A percentile compares a stretch with the other conserved stretches of the same genome.
Evolutionary conservation across 2,888 invertebrate genomes (phyloP).

Genomic region (Andrena camellia): DNA sequence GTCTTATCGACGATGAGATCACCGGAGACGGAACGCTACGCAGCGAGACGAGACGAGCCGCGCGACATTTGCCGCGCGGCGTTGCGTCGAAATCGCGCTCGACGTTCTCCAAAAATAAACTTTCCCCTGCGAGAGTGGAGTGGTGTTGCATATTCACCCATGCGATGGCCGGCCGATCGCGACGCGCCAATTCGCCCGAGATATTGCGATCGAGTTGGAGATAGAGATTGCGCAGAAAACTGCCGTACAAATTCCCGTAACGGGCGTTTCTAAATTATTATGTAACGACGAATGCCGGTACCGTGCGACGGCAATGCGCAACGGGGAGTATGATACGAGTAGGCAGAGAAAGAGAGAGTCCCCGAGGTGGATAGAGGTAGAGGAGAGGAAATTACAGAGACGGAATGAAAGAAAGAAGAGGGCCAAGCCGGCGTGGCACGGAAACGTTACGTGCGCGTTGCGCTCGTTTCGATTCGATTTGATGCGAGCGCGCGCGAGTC

Average conservation of each 20-base stretch:
- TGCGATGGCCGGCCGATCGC: background rate
- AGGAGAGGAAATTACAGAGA: slow-evolving; percentile 5
- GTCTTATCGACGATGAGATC: slow-evolving; percentile 5
- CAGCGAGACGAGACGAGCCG: background rate
- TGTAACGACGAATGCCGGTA: slow-evolving; percentile 57
- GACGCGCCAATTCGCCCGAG: background rate
- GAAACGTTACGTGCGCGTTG: slow-evolving; percentile 39
- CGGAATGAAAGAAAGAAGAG: background rate
- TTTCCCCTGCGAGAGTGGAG: slow-evolving; percentile 2
- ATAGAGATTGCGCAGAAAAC: slow-evolving; percentile 28
- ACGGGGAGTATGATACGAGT: background rate
- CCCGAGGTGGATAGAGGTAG: background rate
- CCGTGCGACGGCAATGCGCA: slow-evolving; percentile 42
- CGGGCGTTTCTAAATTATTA: slow-evolving; percentile 61
- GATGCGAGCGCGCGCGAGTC: background rate
- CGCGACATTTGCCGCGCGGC: background rate
- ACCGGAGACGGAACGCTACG: background rate
- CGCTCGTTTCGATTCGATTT: background rate
- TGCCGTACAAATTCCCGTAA: slow-evolving; percentile 18
- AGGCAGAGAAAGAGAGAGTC: slow-evolving; percentile 14
- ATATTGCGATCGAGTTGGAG: background rate
- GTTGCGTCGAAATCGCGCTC: background rate
- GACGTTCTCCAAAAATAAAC: background rate
- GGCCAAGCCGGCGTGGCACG: slow-evolving; percentile 27
- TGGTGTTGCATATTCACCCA: background rate